A percentile compares a stretch with the other conserved stretches of the same genome.
Conservation (phyloP, 2,113 vertebrate genomes). For the Vulpes vulpes region DNA sequence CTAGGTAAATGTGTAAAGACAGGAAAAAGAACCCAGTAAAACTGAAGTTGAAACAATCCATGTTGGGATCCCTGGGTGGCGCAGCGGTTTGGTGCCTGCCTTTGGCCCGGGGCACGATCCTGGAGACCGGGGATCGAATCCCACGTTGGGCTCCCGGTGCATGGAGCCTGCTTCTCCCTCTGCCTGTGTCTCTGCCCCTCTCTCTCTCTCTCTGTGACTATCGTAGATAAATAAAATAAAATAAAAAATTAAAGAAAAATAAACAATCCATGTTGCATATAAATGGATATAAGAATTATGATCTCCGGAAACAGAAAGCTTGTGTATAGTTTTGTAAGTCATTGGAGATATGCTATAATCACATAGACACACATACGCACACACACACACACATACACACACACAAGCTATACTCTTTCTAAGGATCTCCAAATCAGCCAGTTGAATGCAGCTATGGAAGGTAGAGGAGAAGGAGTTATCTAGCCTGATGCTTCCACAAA, state of each 20-base stretch:
- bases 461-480: background rate
- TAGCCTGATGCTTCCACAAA: background rate
- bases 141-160: too few relatives aligned
- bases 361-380: background rate
- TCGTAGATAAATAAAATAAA: too few relatives aligned
- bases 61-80: too few relatives aligned
- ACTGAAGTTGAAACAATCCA: background rate
- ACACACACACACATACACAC: background rate
- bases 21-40: background rate
- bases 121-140: too few relatives aligned
- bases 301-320: background rate
- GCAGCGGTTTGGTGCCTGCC: too few relatives aligned
- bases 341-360: background rate
- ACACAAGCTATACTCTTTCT: background rate
- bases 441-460: background rate
- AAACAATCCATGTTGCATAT: background rate
- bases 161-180: too few relatives aligned
- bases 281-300: background rate
- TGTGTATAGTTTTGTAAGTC: background rate
- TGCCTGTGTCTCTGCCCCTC: too few relatives aligned
- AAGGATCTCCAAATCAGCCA: background rate
- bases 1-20: background rate
- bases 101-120: too few relatives aligned
- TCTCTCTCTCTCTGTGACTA: too few relatives aligned
- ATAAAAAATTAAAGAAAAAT: too few relatives aligned